Evolutionary conservation across 2,888 invertebrate species (phyloP).

Genomic region (Seira ritae): DNA sequence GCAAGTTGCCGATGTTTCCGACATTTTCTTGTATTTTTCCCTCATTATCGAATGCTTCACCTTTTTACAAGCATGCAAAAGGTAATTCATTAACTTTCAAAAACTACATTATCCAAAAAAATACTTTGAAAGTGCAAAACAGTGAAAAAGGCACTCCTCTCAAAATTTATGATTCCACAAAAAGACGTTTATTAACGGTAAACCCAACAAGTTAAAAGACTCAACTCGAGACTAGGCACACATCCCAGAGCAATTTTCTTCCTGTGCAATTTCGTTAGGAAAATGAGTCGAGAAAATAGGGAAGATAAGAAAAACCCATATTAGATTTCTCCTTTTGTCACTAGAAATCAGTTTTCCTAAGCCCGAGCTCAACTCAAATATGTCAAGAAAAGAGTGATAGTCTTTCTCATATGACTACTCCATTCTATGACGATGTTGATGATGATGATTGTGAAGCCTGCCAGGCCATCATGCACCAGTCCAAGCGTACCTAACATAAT

Average conservation of each 20-base stretch:
- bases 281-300: not conserved
- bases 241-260: not conserved
- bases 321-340: constrained; percentile 12
- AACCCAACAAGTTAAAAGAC: not conserved
- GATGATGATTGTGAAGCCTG: not conserved
- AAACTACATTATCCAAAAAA: not conserved
- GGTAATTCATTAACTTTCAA: constrained; percentile 9
- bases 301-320: constrained; percentile 17
- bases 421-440: too few relatives aligned
- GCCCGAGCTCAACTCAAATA: constrained; percentile 13
- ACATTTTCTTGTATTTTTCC: not conserved
- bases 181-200: constrained; percentile 1
- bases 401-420: constrained; percentile 13
- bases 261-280: constrained; percentile 1
- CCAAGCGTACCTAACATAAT: not conserved
- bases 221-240: not conserved
- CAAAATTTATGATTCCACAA: not conserved
- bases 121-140: not conserved
- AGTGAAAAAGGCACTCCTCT: constrained; percentile 3
- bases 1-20: constrained; percentile 34
- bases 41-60: constrained; percentile 21
- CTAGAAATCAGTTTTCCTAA: not conserved
- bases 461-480: not conserved
- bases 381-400: constrained; percentile 32
- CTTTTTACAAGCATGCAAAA: not conserved